Percentiles rank a stretch among this genome's conserved stretches.
Conservation (phyloP, 2,888 invertebrate species). For the Orgyia antiqua region DNA sequence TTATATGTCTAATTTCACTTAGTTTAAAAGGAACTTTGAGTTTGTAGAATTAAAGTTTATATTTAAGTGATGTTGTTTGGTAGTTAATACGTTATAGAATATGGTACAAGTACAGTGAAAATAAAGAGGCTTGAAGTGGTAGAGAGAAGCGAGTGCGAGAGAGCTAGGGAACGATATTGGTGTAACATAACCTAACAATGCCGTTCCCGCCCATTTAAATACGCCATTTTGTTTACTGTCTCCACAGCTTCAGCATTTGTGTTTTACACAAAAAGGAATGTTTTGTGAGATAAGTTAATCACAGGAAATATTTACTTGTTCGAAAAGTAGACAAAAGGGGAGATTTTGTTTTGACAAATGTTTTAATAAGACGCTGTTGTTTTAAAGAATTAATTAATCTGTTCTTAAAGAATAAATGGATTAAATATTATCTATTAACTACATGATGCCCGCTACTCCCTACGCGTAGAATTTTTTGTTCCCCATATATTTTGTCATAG, state of each 20-base stretch:
- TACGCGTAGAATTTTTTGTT: no score
- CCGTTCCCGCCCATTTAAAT: constrained; percentile 77
- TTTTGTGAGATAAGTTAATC: constrained; percentile 69
- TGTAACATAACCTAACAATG: constrained; percentile 57
- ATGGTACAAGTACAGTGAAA: constrained; percentile 45
- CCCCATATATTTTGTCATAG: no score
- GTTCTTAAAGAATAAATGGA: no score
- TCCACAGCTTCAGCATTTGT: constrained; percentile 60
- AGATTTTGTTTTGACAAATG: constrained; percentile 7
- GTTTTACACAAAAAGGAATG: constrained; percentile 66
- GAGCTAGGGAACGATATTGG: constrained; percentile 42
- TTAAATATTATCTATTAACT: no score
- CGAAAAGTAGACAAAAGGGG: constrained; percentile 42
- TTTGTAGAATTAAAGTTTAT: constrained; percentile 23
- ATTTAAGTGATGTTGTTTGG: constrained; percentile 13
- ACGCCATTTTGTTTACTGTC: constrained; percentile 77
- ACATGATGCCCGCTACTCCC: no score
- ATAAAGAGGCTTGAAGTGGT: constrained; percentile 43
- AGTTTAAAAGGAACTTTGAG: constrained; percentile 26
- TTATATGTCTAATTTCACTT: constrained; percentile 15
- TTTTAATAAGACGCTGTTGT: no score
- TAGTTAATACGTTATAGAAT: constrained; percentile 37
- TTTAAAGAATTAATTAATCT: no score
- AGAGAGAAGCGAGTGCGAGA: constrained; percentile 46
- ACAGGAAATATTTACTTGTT: constrained; percentile 70